A percentile compares a stretch with the other conserved stretches of the same genome.
These are phyloP conservation scores for Orchesella cincta DNA, from an alignment of 1,140 invertebrate genomes.

Conservation along the genomic window DNA sequence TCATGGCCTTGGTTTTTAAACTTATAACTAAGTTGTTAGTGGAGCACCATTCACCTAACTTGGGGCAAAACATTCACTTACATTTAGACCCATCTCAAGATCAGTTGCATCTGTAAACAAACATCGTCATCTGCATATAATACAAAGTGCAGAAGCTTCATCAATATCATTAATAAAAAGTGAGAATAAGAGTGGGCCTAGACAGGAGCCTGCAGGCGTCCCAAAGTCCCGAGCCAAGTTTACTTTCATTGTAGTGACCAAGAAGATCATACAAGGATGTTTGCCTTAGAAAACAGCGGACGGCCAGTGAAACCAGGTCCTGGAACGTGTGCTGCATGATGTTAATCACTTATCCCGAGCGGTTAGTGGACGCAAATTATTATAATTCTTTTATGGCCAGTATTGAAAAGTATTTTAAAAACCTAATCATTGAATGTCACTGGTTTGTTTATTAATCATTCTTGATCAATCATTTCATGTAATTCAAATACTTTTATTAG, in stretches of 20 bases:
- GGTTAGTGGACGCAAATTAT: too few relatives aligned
- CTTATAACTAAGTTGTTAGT: neutral
- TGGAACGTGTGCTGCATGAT: slow-evolving; percentile 64
- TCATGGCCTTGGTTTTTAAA: neutral
- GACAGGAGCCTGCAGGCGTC: slow-evolving; percentile 27
- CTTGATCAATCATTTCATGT: too few relatives aligned
- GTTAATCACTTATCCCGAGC: slow-evolving; percentile 61
- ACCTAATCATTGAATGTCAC: too few relatives aligned
- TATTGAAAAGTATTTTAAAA: too few relatives aligned
- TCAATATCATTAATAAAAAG: neutral
- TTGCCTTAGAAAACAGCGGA: slow-evolving; percentile 44
- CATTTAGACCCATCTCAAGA: neutral
- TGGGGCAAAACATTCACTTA: neutral
- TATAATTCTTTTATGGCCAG: too few relatives aligned
- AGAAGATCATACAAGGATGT: slow-evolving; percentile 62
- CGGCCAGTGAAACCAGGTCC: slow-evolving; percentile 60
- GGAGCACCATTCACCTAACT: neutral
- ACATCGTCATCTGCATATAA: neutral
- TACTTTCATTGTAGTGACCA: slow-evolving; percentile 62
- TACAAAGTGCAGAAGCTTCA: neutral
- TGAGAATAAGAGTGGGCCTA: neutral
- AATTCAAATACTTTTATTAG: too few relatives aligned
- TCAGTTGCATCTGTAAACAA: neutral
- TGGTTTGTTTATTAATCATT: too few relatives aligned
- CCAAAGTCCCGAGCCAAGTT: too few relatives aligned